phyloP scores from a whole-genome alignment of 2,888 invertebrate species.

The Eupithecia inturbata region DNA sequence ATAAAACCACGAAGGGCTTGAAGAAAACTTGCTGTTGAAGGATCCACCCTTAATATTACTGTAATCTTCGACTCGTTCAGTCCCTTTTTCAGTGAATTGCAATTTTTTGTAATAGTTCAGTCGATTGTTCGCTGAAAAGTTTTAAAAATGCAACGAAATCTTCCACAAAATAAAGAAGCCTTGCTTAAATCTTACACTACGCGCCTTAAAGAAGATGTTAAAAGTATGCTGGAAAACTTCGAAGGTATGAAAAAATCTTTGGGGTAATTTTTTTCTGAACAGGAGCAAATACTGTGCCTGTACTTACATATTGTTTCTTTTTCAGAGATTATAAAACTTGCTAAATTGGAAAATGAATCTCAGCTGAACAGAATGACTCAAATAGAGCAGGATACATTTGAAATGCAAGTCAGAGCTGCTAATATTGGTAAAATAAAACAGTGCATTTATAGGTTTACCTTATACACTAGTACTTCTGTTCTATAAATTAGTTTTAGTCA shows the following conservation, averaged over 20 bases:
- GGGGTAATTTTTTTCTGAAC: background rate
- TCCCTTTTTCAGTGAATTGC: background rate
- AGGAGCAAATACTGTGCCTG: background rate
- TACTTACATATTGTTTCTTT: conserved; percentile 43
- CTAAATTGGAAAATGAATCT: conserved; percentile 95
- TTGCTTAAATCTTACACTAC: conserved; percentile 97
- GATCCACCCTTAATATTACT: background rate
- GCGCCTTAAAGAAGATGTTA: conserved; percentile 97
- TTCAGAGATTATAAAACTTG: conserved; percentile 94
- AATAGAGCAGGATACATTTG: conserved; percentile 97
- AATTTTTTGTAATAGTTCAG: background rate
- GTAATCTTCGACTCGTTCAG: background rate
- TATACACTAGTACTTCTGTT: background rate
- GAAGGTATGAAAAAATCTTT: conserved; percentile 86
- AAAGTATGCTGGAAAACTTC: conserved; percentile 98
- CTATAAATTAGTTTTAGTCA: background rate
- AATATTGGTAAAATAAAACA: conserved; percentile 89
- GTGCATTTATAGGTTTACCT: background rate
- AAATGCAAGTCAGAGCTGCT: conserved; percentile 98
- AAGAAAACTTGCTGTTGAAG: background rate
- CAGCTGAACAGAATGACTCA: conserved; percentile 95
- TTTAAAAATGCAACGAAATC: conserved; percentile 83
- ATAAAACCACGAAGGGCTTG: background rate
- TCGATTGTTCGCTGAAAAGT: background rate
- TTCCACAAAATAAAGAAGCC: conserved; percentile 97